A percentile compares a stretch with the other conserved stretches of the same genome.
phyloP scores from a whole-genome alignment of 1,140 invertebrate species.

The Phymastichus coffea region DNA sequence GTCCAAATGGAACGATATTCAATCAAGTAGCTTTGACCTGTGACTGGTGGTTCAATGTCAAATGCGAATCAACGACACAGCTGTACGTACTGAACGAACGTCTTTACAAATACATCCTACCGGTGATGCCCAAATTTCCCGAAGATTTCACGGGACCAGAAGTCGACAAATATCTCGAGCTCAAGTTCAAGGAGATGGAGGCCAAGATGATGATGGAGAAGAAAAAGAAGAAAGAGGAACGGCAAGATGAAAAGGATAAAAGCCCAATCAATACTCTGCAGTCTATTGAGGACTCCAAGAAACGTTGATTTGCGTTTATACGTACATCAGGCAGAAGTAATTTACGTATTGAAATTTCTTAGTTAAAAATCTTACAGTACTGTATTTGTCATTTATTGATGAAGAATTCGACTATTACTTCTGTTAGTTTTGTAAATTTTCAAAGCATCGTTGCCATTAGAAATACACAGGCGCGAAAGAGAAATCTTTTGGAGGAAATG shows the following conservation, averaged over 20 bases:
- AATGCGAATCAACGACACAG: slow-evolving; percentile 77
- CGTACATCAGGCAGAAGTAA: slow-evolving; percentile 2
- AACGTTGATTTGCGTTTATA: no score
- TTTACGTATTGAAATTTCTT: not conserved
- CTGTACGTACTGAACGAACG: slow-evolving; percentile 85
- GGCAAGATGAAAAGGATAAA: slow-evolving; percentile 42
- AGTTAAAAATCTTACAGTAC: not conserved
- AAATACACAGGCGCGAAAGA: slow-evolving; percentile 21
- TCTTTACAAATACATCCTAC: slow-evolving; percentile 83
- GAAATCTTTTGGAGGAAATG: not conserved
- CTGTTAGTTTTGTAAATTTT: slow-evolving; percentile 21
- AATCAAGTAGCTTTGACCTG: slow-evolving; percentile 83
- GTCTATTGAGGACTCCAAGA: slow-evolving; percentile 25
- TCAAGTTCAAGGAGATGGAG: slow-evolving; percentile 83
- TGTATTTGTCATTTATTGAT: not conserved
- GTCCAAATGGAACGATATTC: slow-evolving; percentile 89
- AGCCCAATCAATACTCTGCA: slow-evolving; percentile 42
- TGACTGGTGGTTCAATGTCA: slow-evolving; percentile 91
- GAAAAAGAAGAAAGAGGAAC: slow-evolving; percentile 47
- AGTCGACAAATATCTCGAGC: slow-evolving; percentile 78
- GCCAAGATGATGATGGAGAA: slow-evolving; percentile 64
- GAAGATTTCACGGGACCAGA: slow-evolving; percentile 83
- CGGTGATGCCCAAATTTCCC: slow-evolving; percentile 80
- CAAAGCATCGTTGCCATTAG: slow-evolving; percentile 26
- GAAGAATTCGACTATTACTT: slow-evolving; percentile 3